These are phyloP conservation scores for Sclerodermus sp. DNA, from an alignment of 2,888 invertebrate genomes.

Conservation along the genomic window DNA sequence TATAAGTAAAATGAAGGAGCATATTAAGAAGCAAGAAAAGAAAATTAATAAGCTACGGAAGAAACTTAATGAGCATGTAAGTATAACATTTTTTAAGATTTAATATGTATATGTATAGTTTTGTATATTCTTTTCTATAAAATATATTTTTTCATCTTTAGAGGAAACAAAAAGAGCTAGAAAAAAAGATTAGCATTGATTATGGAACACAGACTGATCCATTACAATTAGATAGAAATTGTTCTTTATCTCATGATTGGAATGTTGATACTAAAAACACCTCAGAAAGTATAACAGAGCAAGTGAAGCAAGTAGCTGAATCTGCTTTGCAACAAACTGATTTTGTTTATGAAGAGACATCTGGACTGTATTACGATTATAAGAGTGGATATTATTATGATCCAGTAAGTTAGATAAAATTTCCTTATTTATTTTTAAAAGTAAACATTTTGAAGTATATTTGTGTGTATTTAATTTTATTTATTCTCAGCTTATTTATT, in stretches of 20 bases:
- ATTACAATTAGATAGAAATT: slow-evolving; percentile 28
- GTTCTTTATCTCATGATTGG: slow-evolving; percentile 29
- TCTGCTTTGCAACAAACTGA: slow-evolving; percentile 70
- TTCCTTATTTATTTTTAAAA: slow-evolving; percentile 1
- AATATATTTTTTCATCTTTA: slow-evolving; percentile 20
- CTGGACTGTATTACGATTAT: slow-evolving; percentile 86
- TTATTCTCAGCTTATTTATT: background rate
- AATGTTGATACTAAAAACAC: slow-evolving; percentile 28
- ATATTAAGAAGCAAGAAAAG: slow-evolving; percentile 63
- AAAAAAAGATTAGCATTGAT: slow-evolving; percentile 40
- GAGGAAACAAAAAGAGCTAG: slow-evolving; percentile 33
- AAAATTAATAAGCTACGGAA: slow-evolving; percentile 64
- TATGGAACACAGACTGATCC: slow-evolving; percentile 41
- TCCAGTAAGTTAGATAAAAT: slow-evolving; percentile 65
- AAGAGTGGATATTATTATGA: slow-evolving; percentile 90
- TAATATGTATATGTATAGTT: background rate
- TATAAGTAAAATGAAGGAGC: slow-evolving; percentile 63
- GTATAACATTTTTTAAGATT: background rate
- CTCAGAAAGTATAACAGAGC: slow-evolving; percentile 65
- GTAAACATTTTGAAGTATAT: slow-evolving; percentile 5
- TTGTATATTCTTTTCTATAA: slow-evolving; percentile 16
- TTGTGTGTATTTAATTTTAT: background rate
- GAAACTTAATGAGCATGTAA: slow-evolving; percentile 54
- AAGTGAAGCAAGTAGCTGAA: slow-evolving; percentile 78
- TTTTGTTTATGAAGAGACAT: slow-evolving; percentile 84